Evolutionary conservation across 2,888 invertebrate genomes (phyloP), one percentile per base, ranked within the genome.

Genomic region (Nemurella pictetii): DNA sequence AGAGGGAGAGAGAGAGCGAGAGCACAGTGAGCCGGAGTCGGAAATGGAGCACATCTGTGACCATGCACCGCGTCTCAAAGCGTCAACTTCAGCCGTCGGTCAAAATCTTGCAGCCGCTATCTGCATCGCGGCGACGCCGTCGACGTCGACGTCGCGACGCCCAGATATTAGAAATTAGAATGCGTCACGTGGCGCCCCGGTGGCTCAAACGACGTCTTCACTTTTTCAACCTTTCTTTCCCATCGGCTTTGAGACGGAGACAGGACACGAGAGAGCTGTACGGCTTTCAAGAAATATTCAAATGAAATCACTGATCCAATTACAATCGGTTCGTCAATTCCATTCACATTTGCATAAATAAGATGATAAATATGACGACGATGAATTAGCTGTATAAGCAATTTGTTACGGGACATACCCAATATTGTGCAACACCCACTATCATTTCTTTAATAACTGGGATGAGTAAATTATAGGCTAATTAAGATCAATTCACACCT

Each of bases 41-140:
- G 27, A 27, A 26, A 28, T 75, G 78, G 78, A 78, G 28, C 78
- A 78, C 78, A 78, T 28, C 78, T 78, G 78, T 30, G 78, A 78
- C 78, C 78, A 78, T 36, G n/a, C n/a, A 78, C 78, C 78, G n/a
- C 78, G 30, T 29, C 29, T 78, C 78, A 28, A 25, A 4, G 75
- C 26, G 26, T 75, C 75, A 75, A 2, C 2, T 2, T 7, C 55
- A 55, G 55, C 55, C 55, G 55, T 55, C 55, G 55, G 55, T 55
- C 55, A 55, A 55, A n/a, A 55, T 55, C 15, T 35, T 35, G 35
- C 3, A 55, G 15, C 55, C 9, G 55, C 55, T 75, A 75, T 75
- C 29, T 75, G 75, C 75, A 75, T 75, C 75, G 25, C 27, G n/a
- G 55, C 55, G 55, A 55, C 55, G 55, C 55, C 55, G 20, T 1